Evolutionary conservation across 2,113 vertebrate genomes (phyloP).

Genomic region (Cyprinodon brontotheroides): DNA sequence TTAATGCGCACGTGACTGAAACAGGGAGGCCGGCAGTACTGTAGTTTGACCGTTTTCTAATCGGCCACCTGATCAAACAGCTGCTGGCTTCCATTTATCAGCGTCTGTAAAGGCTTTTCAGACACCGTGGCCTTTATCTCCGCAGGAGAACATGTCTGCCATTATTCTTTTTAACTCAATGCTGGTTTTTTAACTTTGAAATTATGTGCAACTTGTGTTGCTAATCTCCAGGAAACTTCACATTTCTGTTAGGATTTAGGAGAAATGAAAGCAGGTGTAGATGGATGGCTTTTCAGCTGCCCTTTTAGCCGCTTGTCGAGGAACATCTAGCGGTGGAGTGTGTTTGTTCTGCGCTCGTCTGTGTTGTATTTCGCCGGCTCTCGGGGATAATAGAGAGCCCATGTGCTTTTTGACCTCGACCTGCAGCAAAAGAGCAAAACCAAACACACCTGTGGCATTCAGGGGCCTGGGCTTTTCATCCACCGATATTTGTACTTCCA

Average conservation of each 20-base stretch:
- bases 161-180: neutral
- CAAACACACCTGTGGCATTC: constrained; percentile 74
- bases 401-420: constrained; percentile 63
- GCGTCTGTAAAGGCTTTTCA: constrained; percentile 20
- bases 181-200: neutral
- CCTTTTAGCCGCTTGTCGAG: constrained; percentile 44
- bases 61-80: constrained; percentile 70
- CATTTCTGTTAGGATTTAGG: neutral
- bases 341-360: constrained; percentile 60
- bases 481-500: constrained; percentile 24
- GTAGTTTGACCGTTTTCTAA: constrained; percentile 40
- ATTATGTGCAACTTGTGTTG: neutral
- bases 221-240: neutral
- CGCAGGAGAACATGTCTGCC: neutral
- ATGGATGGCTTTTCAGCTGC: constrained; percentile 4
- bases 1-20: neutral
- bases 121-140: neutral
- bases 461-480: constrained; percentile 27
- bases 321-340: constrained; percentile 25
- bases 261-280: neutral
- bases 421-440: constrained; percentile 49
- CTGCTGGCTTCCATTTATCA: neutral
- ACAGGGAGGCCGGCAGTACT: constrained; percentile 12
- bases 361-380: constrained; percentile 50
- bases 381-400: constrained; percentile 46